Percentiles rank a stretch among this genome's conserved stretches.
phyloP scores from a whole-genome alignment of 2,888 invertebrate genomes.

The Osmoderma eremita region DNA sequence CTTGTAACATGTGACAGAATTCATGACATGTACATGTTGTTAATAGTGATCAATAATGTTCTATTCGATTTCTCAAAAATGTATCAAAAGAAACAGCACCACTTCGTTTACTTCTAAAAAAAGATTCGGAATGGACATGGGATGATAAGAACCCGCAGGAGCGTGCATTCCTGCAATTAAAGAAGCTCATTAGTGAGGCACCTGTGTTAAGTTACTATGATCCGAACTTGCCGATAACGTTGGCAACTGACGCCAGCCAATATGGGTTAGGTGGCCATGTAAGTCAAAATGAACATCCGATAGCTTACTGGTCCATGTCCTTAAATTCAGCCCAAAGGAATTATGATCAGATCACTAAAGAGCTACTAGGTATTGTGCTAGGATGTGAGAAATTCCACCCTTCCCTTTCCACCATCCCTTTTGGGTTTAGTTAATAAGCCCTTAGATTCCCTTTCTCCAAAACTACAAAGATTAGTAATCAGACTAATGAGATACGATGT shows the following conservation, averaged over 20 bases:
- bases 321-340: not conserved
- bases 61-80: too few relatives aligned
- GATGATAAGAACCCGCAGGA: too few relatives aligned
- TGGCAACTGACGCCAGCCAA: not conserved
- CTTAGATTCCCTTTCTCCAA: not conserved
- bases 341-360: not conserved
- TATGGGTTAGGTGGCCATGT: not conserved
- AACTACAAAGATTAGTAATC: conserved; percentile 8
- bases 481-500: conserved; percentile 12
- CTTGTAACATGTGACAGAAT: too few relatives aligned
- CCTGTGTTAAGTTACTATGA: not conserved
- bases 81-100: too few relatives aligned
- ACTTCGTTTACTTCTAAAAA: not conserved
- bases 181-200: not conserved
- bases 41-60: too few relatives aligned
- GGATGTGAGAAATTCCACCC: not conserved
- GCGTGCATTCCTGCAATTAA: not conserved
- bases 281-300: not conserved
- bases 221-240: not conserved
- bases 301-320: not conserved
- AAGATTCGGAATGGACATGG: conserved; percentile 5
- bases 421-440: conserved; percentile 10
- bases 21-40: too few relatives aligned
- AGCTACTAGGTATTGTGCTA: not conserved
- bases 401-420: too few relatives aligned